Evolutionary conservation across 2,797 vertebrate species (phyloP).

Genomic region (Ciconia nigra): DNA sequence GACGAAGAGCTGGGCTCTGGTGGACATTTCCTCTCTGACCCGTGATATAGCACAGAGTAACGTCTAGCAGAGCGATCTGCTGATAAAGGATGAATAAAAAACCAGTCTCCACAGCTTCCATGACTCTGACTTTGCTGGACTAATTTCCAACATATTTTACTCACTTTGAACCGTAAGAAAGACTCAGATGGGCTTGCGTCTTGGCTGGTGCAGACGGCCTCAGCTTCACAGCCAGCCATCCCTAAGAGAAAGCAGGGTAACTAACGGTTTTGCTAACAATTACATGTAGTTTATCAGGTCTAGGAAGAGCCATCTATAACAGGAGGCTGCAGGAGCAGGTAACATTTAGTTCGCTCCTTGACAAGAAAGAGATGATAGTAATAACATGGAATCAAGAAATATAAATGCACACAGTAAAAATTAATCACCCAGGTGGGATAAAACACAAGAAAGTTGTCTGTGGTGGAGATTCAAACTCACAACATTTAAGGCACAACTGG

Average conservation of each 20-base stretch:
- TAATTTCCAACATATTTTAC: neutral
- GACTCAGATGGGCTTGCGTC: neutral
- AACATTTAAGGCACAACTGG: neutral
- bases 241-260: neutral
- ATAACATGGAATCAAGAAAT: neutral
- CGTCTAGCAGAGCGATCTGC: neutral
- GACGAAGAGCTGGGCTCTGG: neutral
- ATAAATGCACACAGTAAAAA: neutral
- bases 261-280: neutral
- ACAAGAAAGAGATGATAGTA: neutral
- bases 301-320: neutral
- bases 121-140: neutral
- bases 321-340: neutral
- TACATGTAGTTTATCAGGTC: neutral
- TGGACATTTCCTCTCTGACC: neutral
- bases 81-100: neutral
- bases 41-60: fast-evolving
- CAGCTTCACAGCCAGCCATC: neutral
- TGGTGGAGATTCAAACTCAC: neutral
- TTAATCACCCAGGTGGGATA: neutral
- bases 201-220: neutral
- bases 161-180: neutral
- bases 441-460: neutral
- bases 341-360: neutral
- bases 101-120: neutral